Evolutionary conservation across 2,888 invertebrate species (phyloP).

Genomic region (Halocaridina rubra): DNA sequence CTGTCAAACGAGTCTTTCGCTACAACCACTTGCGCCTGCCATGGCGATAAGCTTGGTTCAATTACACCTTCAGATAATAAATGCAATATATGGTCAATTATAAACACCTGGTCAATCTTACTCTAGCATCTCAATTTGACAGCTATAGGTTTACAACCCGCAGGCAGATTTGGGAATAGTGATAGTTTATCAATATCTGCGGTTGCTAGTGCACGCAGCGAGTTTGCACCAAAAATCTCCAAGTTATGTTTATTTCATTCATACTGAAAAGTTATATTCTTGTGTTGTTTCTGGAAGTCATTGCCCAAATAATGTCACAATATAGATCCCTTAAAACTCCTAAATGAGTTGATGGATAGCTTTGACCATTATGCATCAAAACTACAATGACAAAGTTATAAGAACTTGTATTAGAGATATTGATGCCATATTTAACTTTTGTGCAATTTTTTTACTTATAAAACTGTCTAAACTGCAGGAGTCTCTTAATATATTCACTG

Average conservation of each 20-base stretch:
- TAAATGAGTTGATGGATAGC: background rate
- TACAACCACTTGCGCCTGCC: too few relatives aligned
- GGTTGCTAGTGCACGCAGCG: slow-evolving; percentile 1
- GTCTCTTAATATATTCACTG: background rate
- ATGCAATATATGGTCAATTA: too few relatives aligned
- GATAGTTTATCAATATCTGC: background rate
- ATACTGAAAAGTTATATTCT: background rate
- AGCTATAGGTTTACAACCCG: background rate
- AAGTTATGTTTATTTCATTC: background rate
- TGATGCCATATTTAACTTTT: background rate
- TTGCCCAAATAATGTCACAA: background rate
- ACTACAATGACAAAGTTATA: background rate
- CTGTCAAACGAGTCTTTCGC: too few relatives aligned
- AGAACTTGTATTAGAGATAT: background rate
- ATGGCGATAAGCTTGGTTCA: too few relatives aligned
- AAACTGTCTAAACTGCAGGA: background rate
- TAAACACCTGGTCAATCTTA: too few relatives aligned
- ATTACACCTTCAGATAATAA: too few relatives aligned
- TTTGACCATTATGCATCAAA: background rate
- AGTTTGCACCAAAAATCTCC: background rate
- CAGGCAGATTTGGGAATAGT: background rate
- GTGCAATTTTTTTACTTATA: background rate
- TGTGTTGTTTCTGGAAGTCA: background rate
- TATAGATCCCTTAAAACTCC: background rate
- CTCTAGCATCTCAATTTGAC: background rate